phyloP scores from a whole-genome alignment of 2,797 vertebrate species.

The Enteromius unitaeniatus region DNA sequence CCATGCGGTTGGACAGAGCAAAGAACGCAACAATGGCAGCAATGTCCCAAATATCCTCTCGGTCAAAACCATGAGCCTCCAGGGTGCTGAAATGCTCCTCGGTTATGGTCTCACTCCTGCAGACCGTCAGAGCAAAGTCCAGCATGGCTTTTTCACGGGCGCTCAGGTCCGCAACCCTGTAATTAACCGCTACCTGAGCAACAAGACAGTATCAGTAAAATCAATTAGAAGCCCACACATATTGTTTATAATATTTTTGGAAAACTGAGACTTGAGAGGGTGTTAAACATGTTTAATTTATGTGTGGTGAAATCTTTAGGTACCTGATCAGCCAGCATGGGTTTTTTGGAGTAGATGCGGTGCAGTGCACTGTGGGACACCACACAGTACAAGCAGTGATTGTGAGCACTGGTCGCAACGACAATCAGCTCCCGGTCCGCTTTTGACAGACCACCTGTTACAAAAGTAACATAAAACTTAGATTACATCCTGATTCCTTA shows the following conservation, averaged over 20 bases:
- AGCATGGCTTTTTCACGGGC: slow-evolving; percentile 81
- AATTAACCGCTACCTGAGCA: slow-evolving; percentile 84
- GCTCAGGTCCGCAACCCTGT: slow-evolving; percentile 79
- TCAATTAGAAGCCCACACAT: background rate
- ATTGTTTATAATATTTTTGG: background rate
- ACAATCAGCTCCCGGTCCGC: slow-evolving; percentile 88
- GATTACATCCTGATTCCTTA: background rate
- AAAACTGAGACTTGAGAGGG: background rate
- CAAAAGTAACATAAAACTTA: background rate
- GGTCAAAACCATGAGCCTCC: slow-evolving; percentile 82
- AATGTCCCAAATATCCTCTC: slow-evolving; percentile 88
- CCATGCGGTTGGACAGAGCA: slow-evolving; percentile 85
- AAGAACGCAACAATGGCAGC: slow-evolving; percentile 85
- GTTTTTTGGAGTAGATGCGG: slow-evolving; percentile 87
- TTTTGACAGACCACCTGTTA: slow-evolving; percentile 84
- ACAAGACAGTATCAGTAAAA: background rate
- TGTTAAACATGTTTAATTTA: background rate
- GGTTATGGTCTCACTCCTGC: slow-evolving; percentile 82
- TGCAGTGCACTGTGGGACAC: slow-evolving; percentile 85
- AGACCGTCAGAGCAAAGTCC: slow-evolving; percentile 85
- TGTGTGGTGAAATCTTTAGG: background rate
- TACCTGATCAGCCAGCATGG: slow-evolving; percentile 85
- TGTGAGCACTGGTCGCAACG: slow-evolving; percentile 83
- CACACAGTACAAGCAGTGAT: slow-evolving; percentile 86
- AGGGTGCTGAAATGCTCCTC: slow-evolving; percentile 82